A percentile compares a stretch with the other conserved stretches of the same genome.
Evolutionary conservation across 2,888 invertebrate species (phyloP).

Genomic region (Rapana venosa): DNA sequence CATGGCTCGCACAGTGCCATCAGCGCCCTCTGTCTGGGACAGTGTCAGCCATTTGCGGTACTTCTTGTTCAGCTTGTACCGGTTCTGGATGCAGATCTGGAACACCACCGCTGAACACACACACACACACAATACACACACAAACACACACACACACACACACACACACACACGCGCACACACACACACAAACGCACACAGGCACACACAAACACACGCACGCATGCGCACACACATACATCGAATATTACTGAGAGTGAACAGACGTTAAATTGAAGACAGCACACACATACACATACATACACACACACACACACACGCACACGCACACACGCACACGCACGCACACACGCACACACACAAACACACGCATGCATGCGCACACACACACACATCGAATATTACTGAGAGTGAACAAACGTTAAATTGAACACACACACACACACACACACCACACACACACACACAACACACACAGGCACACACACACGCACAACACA

Average conservation of each 20-base stretch:
- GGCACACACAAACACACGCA: too few relatives aligned
- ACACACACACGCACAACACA: background rate
- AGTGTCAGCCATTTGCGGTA: slow-evolving; percentile 71
- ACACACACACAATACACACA: background rate
- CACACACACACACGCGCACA: background rate
- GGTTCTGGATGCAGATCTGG: slow-evolving; percentile 78
- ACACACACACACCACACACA: background rate
- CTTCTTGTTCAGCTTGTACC: slow-evolving; percentile 79
- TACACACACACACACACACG: background rate
- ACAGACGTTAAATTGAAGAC: too few relatives aligned
- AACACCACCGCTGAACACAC: slow-evolving; percentile 72
- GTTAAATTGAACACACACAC: background rate
- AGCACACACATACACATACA: background rate
- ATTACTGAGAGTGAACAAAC: too few relatives aligned
- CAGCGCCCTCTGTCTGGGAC: slow-evolving; percentile 51
- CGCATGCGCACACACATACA: background rate
- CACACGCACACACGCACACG: background rate
- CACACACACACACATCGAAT: slow-evolving; percentile 1
- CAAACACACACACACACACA: background rate
- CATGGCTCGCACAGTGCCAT: slow-evolving; percentile 50
- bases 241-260: too few relatives aligned
- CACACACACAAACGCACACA: background rate
- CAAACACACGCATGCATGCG: background rate
- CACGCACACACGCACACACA: background rate
- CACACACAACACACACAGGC: background rate